Conservation (phyloP, 2,113 vertebrate species). For the Mus musculus region DNA sequence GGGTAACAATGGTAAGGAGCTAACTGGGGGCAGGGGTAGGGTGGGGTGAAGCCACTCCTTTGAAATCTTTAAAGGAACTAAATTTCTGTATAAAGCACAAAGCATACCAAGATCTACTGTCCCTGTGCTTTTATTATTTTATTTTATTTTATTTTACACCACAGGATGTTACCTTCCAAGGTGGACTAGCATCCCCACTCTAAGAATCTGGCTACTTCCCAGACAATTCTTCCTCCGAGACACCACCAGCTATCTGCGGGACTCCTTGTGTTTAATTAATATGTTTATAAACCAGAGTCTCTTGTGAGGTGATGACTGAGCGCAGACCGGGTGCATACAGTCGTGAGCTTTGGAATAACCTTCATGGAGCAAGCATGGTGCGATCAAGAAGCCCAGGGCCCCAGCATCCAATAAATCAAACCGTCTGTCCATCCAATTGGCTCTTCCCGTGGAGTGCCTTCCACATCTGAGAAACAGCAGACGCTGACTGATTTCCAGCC, state of each 20-base stretch:
- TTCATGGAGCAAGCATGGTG: constrained; percentile 68
- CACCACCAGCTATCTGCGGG: background rate
- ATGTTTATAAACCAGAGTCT: constrained; percentile 64
- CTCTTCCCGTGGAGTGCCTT: constrained; percentile 38
- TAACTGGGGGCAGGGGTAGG: rapidly evolving
- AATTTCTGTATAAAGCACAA: background rate
- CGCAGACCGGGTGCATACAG: background rate
- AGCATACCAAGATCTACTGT: rapidly evolving
- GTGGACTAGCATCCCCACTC: too few species aligned
- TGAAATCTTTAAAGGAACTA: background rate
- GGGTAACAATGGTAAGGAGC: rapidly evolving
- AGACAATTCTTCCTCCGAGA: background rate
- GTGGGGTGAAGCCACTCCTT: rapidly evolving
- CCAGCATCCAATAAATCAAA: constrained; percentile 80
- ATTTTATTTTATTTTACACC: background rate
- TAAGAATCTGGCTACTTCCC: background rate
- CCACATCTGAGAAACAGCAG: constrained; percentile 71
- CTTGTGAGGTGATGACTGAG: constrained; percentile 52
- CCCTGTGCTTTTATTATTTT: background rate
- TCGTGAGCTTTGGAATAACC: constrained; percentile 62
- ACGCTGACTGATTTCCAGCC: constrained; percentile 75
- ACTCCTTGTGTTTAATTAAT: constrained; percentile 65
- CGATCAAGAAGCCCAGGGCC: constrained; percentile 54
- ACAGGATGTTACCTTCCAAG: rapidly evolving
- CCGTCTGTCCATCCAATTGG: constrained; percentile 30